Evolutionary conservation across 1,140 invertebrate species (phyloP).

Genomic region (Papilio aristodemus): DNA sequence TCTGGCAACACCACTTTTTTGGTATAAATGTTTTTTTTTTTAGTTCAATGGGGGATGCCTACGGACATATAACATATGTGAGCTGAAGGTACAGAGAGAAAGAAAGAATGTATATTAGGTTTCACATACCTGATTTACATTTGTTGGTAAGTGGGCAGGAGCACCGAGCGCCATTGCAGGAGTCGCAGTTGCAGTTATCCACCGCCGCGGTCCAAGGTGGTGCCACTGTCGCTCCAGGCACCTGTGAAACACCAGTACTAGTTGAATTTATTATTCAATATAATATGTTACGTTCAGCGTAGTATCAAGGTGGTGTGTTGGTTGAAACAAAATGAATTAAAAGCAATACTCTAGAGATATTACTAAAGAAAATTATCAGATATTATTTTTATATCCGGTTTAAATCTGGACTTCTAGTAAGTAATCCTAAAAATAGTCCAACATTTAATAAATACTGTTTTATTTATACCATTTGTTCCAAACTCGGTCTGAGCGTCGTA

Average conservation of each 20-base stretch:
- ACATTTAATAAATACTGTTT: slow-evolving; percentile 34
- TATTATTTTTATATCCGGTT: too few relatives aligned
- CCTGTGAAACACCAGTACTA: slow-evolving; percentile 49
- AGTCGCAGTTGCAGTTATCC: slow-evolving; percentile 57
- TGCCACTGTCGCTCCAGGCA: slow-evolving; percentile 57
- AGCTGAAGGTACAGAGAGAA: too few relatives aligned
- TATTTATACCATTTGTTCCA: slow-evolving; percentile 79
- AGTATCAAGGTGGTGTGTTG: too few relatives aligned
- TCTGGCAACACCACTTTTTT: too few relatives aligned
- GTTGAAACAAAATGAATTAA: too few relatives aligned
- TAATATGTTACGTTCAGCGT: too few relatives aligned
- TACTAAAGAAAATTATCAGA: too few relatives aligned
- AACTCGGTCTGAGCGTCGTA: slow-evolving; percentile 75
- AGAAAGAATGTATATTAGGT: neutral
- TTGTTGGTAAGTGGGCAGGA: slow-evolving; percentile 47
- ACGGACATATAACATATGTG: too few relatives aligned
- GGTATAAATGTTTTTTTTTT: too few relatives aligned
- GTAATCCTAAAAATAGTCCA: slow-evolving; percentile 1
- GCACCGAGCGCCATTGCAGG: slow-evolving; percentile 48
- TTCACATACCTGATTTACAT: slow-evolving; percentile 57
- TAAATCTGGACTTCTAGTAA: too few relatives aligned
- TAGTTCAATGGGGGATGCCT: too few relatives aligned
- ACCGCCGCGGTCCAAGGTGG: slow-evolving; percentile 62
- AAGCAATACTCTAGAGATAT: too few relatives aligned
- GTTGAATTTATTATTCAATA: neutral